A percentile compares a stretch with the other conserved stretches of the same genome.
Conservation (phyloP, 1,140 invertebrate species). For the Ceratosolen fusciceps region DNA sequence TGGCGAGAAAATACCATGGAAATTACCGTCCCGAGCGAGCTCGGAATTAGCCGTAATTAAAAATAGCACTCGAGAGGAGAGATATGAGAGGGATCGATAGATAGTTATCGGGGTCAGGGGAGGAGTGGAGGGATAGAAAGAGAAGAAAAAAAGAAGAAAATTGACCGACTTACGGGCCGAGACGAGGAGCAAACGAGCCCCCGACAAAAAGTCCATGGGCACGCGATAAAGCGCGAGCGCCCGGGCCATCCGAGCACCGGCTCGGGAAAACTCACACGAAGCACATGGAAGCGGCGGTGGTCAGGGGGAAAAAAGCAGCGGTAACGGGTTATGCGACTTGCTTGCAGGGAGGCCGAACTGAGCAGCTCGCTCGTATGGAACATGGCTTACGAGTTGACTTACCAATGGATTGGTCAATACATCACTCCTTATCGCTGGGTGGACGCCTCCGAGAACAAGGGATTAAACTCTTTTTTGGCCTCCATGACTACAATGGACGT, state of each 20-base stretch:
- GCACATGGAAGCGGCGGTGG: not conserved
- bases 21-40: not conserved
- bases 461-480: slow-evolving; percentile 81
- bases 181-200: slow-evolving; percentile 8
- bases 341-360: slow-evolving; percentile 79
- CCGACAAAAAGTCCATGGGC: not conserved
- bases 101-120: not conserved
- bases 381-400: slow-evolving; percentile 77
- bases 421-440: slow-evolving; percentile 81
- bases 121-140: not conserved
- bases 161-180: not conserved
- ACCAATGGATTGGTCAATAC: slow-evolving; percentile 83
- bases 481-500: slow-evolving; percentile 78
- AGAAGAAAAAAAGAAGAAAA: not conserved
- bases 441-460: slow-evolving; percentile 80
- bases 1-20: not conserved
- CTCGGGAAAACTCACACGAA: not conserved
- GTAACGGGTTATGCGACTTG: not conserved
- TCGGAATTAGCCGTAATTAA: not conserved
- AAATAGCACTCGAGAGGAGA: not conserved
- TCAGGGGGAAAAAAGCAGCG: not conserved
- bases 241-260: not conserved
- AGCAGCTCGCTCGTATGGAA: slow-evolving; percentile 74
- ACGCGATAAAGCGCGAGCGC: not conserved
- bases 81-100: slow-evolving; percentile 4